Conservation (phyloP, 2,797 vertebrate genomes). For the Tachyglossus aculeatus region DNA sequence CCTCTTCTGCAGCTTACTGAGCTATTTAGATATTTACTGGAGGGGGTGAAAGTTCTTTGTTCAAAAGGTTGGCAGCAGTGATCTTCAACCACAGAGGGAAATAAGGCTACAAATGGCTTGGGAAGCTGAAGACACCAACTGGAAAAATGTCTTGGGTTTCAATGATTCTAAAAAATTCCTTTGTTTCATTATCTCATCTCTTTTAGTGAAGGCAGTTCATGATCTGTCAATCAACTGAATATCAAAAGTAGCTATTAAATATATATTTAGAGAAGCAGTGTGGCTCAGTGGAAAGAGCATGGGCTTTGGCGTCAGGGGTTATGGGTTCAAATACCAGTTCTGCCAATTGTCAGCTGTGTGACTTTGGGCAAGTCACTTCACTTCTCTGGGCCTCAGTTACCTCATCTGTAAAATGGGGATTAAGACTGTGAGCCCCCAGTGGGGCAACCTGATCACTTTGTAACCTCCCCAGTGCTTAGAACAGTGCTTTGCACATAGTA, state of each 20-base stretch:
- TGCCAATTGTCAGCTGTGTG: too few relatives aligned
- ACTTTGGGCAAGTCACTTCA: too few relatives aligned
- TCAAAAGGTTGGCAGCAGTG: constrained; percentile 40
- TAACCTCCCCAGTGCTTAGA: too few relatives aligned
- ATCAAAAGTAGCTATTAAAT: constrained; percentile 39
- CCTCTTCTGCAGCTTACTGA: background rate
- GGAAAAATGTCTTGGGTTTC: constrained; percentile 5
- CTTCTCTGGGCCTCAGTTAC: too few relatives aligned
- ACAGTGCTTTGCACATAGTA: too few relatives aligned
- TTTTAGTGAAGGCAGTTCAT: constrained; percentile 25
- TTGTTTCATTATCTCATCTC: constrained; percentile 42
- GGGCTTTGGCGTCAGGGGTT: too few relatives aligned
- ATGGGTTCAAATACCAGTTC: too few relatives aligned
- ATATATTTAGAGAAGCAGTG: too few relatives aligned
- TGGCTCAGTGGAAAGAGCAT: too few relatives aligned
- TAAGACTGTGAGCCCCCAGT: too few relatives aligned
- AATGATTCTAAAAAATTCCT: constrained; percentile 42
- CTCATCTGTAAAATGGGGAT: too few relatives aligned
- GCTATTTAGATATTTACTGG: constrained; percentile 27
- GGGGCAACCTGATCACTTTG: too few relatives aligned
- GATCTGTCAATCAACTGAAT: constrained; percentile 23
- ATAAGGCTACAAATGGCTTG: constrained; percentile 36
- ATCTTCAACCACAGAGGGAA: constrained; percentile 46
- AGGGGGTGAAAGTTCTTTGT: constrained; percentile 13
- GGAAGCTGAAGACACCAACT: constrained; percentile 22